Conservation (phyloP, 2,113 vertebrate species). For the Microtus pennsylvanicus region DNA sequence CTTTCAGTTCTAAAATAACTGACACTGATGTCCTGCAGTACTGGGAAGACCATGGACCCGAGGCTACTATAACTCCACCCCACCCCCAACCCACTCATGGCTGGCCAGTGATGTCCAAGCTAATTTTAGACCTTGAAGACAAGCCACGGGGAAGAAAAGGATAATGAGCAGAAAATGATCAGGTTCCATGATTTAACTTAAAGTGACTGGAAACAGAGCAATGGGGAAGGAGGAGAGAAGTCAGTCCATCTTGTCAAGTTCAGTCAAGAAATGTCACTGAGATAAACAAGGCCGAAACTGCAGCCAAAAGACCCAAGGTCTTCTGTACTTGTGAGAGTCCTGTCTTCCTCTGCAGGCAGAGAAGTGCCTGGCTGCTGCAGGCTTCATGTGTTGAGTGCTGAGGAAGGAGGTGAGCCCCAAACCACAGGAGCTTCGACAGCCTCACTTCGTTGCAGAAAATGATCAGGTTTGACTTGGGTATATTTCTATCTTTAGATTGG, state of each 20-base stretch:
- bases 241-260: not conserved
- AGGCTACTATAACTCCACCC: not conserved
- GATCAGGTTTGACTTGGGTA: not conserved
- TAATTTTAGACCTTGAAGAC: not conserved
- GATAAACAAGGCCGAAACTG: not conserved
- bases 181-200: not conserved
- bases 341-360: not conserved
- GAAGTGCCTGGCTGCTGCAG: not conserved
- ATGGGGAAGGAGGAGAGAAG: not conserved
- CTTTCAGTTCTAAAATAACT: not conserved
- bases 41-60: not conserved
- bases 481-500: not conserved
- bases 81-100: not conserved
- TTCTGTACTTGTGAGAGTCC: accelerated
- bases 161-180: not conserved
- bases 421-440: not conserved
- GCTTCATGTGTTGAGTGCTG: not conserved
- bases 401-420: not conserved
- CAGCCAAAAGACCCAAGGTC: not conserved
- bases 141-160: not conserved
- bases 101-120: not conserved
- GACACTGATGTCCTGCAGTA: not conserved
- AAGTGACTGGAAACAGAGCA: not conserved
- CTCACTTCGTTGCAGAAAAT: not conserved
- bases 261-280: not conserved